Base-by-base conservation (phyloP, 2,888 invertebrate genomes). In the Amiota mariae region DNA sequence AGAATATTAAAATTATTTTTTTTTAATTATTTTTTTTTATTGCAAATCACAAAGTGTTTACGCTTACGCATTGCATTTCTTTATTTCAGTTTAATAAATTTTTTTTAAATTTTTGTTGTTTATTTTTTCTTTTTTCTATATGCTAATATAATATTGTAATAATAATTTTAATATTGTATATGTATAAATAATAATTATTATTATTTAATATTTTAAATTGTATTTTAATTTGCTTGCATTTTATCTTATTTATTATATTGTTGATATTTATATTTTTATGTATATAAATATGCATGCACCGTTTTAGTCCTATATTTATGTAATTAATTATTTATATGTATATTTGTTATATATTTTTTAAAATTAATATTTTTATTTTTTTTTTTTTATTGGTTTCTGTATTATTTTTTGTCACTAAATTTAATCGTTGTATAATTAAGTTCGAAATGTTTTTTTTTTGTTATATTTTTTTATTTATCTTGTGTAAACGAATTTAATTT, bases 391-490 rank as follows among this genome's bases (percentile, higher is more conserved):
- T 72, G 57, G 15, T 64, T 71, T 75, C 48, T 71, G 51, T 75
- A 72, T 48, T 68, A 63, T 68, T 59, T 63, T 77, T 66, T 67
- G 74, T 73, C 72, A 72, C 75, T 78, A 73, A 75, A 74, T 77
- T 80, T 78, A 73, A 75, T 87, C 88, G 88, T 88, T 87, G 88
- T 87, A 87, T 87, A 84, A 85, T 87, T 88, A 87, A 88, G 87
- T 88, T 88, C 85, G 87, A 88, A 88, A 88, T 81, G 80, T 81
- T 87, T 85, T 82, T 82, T 64, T 46, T 73, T 70, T 11, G 46
- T 71, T 76, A 36, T 67, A 47, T 72, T 46, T 72, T 13, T 63
- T 71, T 70, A 47, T 9, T 54, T 68, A 56, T 71, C 77, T 72
- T 72, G 73, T 74, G 51, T 57, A 70, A 70, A 70, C 76, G 82